phyloP scores from a whole-genome alignment of 1,140 invertebrate genomes.

The Polypedilum vanderplanki region DNA sequence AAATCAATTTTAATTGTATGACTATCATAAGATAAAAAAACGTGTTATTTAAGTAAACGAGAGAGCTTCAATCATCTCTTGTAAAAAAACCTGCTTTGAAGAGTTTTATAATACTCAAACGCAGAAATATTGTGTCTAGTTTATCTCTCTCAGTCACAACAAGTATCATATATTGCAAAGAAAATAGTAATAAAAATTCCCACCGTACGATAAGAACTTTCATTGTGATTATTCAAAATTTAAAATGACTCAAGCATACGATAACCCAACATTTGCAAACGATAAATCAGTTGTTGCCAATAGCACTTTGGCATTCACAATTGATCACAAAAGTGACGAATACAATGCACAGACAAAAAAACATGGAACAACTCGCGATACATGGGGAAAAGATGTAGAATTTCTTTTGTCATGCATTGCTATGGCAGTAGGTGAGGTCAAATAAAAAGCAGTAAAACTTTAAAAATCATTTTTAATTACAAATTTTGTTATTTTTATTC shows the following conservation, averaged over 20 bases:
- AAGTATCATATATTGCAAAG: too few relatives aligned
- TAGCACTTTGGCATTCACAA: neutral
- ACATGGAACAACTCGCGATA: neutral
- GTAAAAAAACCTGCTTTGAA: too few relatives aligned
- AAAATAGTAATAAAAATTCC: too few relatives aligned
- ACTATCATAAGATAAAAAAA: too few relatives aligned
- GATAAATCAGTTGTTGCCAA: neutral
- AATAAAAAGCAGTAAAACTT: neutral
- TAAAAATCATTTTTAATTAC: neutral
- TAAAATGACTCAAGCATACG: neutral
- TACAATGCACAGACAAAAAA: neutral
- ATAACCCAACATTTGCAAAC: neutral
- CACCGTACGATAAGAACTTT: too few relatives aligned
- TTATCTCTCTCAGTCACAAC: too few relatives aligned
- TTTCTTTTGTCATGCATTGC: conserved; percentile 47
- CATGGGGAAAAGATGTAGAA: conserved; percentile 38
- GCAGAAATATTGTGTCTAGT: too few relatives aligned
- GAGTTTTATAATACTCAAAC: too few relatives aligned
- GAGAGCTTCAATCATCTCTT: too few relatives aligned
- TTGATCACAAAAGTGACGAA: neutral
- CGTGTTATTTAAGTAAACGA: too few relatives aligned
- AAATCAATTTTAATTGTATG: too few relatives aligned
- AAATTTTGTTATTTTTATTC: neutral
- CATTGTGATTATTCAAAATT: too few relatives aligned
- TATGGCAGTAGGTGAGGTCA: conserved; percentile 46